Conservation (phyloP, 2,888 invertebrate species). For the Iselma pallidipennis region DNA sequence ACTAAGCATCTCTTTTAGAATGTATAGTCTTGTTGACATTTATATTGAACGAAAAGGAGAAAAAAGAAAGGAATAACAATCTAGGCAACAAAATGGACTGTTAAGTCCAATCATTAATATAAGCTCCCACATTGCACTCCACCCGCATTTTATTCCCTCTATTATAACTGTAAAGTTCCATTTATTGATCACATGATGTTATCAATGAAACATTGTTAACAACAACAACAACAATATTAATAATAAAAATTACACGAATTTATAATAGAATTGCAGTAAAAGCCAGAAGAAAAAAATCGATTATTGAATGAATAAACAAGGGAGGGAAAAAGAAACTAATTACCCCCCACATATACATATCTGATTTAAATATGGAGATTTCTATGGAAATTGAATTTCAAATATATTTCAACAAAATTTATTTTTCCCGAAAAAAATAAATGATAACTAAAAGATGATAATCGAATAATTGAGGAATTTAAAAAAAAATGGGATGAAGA, state of each 20-base stretch:
- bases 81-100: not conserved
- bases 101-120: not conserved
- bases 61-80: not conserved
- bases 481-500: not conserved
- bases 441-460: not conserved
- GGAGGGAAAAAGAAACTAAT: too few relatives aligned
- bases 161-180: not conserved
- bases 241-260: not conserved
- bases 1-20: not conserved
- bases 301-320: too few relatives aligned
- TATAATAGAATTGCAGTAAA: too few relatives aligned
- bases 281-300: too few relatives aligned
- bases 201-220: not conserved
- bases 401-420: too few relatives aligned
- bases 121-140: not conserved
- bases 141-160: not conserved
- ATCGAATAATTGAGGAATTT: not conserved
- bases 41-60: not conserved
- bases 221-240: not conserved
- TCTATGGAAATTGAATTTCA: not conserved
- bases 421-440: too few relatives aligned
- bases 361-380: not conserved
- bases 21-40: not conserved
- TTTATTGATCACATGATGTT: constrained; percentile 1
- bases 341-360: too few relatives aligned